phyloP scores from a whole-genome alignment of 2,797 vertebrate genomes.

The Enteromius paludinosus region DNA sequence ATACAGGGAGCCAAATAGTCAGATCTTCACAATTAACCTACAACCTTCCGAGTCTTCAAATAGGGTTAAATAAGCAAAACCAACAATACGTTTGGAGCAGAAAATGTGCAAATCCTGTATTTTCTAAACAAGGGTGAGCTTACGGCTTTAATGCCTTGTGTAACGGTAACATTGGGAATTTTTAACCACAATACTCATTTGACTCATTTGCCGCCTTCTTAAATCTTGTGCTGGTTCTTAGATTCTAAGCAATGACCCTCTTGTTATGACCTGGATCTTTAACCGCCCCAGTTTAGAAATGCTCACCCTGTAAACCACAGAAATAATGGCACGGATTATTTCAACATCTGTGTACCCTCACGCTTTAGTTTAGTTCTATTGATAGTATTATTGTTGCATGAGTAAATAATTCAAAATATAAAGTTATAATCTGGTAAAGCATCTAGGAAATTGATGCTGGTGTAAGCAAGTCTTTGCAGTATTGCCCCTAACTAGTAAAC shows the following conservation, averaged over 20 bases:
- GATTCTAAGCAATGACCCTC: constrained; percentile 12
- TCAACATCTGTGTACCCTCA: background rate
- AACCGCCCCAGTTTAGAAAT: constrained; percentile 7
- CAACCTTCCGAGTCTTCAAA: constrained; percentile 15
- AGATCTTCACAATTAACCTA: constrained; percentile 21
- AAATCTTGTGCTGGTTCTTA: background rate
- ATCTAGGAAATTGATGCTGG: background rate
- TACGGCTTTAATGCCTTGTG: background rate
- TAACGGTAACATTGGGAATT: background rate
- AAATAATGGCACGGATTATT: constrained; percentile 1
- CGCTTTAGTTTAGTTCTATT: background rate
- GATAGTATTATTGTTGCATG: background rate
- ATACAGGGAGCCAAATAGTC: constrained; percentile 24
- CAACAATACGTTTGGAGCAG: background rate
- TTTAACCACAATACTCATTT: background rate
- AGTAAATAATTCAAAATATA: no score
- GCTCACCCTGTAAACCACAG: background rate
- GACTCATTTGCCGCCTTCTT: background rate
- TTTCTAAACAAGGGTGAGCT: constrained; percentile 2
- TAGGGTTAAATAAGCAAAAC: constrained; percentile 13
- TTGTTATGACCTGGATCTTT: constrained; percentile 39
- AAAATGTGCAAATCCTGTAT: background rate
- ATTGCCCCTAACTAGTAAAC: constrained; percentile 2
- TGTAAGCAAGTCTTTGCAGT: background rate
- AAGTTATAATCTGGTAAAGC: background rate